These are phyloP conservation scores for Isoperla grammatica DNA, from an alignment of 2,888 invertebrate species.

Conservation along the genomic window DNA sequence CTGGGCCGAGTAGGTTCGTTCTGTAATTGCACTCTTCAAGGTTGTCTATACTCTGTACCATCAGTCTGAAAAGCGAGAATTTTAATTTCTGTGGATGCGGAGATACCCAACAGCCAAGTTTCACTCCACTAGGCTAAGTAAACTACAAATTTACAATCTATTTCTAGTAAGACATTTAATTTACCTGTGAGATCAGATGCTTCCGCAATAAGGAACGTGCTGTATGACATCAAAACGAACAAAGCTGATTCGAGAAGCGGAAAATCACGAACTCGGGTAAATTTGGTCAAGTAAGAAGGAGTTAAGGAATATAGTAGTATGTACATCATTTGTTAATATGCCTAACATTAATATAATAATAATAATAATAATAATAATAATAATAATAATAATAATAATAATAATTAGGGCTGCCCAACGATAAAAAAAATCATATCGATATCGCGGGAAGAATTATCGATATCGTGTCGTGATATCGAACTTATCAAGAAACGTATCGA, in stretches of 20 bases:
- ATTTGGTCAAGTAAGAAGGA: constrained; percentile 73
- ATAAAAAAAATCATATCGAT: too few relatives aligned
- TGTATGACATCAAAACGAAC: constrained; percentile 97
- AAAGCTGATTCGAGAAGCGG: constrained; percentile 92
- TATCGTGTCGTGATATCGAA: too few relatives aligned
- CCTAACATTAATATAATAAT: background rate
- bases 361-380: background rate
- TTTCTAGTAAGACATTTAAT: constrained; percentile 16
- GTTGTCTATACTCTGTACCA: too few relatives aligned
- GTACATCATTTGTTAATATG: background rate
- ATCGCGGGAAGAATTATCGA: too few relatives aligned
- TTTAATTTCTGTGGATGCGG: too few relatives aligned
- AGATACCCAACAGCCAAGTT: too few relatives aligned
- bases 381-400: constrained; percentile 11
- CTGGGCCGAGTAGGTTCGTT: too few relatives aligned
- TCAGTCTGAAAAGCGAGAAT: too few relatives aligned
- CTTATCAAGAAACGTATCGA: too few relatives aligned
- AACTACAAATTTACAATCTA: constrained; percentile 2
- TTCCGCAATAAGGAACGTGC: constrained; percentile 95
- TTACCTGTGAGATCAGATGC: constrained; percentile 91
- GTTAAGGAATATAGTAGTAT: constrained; percentile 37
- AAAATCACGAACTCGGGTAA: constrained; percentile 89
- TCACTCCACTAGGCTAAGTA: too few relatives aligned
- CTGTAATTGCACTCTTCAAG: too few relatives aligned
- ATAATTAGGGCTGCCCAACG: too few relatives aligned